Conservation (phyloP, 2,888 invertebrate genomes). For the Tenthredo scrophulariae region DNA sequence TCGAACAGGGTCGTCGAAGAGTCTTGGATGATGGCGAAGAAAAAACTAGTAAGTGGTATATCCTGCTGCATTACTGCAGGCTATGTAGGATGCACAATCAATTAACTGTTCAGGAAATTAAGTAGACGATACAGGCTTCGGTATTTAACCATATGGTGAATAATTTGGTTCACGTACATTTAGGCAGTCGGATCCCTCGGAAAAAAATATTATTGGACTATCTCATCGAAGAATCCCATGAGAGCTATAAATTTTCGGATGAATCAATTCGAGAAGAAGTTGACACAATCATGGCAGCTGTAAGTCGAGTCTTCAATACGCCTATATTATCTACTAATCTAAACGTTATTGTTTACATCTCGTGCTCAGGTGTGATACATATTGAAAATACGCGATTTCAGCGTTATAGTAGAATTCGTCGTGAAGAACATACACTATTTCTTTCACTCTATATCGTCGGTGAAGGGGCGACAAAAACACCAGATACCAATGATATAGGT, state of each 20-base stretch:
- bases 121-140: neutral
- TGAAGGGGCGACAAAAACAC: too few relatives aligned
- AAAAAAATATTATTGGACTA: slow-evolving; percentile 78
- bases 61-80: neutral
- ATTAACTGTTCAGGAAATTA: neutral
- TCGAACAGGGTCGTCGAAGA: neutral
- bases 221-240: slow-evolving; percentile 78
- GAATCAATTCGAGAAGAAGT: neutral
- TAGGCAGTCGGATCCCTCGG: neutral
- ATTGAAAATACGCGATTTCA: too few relatives aligned
- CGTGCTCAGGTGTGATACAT: too few relatives aligned
- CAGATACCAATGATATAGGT: too few relatives aligned
- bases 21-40: neutral
- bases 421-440: too few relatives aligned
- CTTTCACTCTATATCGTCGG: too few relatives aligned
- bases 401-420: too few relatives aligned
- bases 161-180: neutral
- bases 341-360: too few relatives aligned
- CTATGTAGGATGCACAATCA: neutral
- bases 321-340: neutral
- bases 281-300: neutral
- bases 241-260: slow-evolving; percentile 78
- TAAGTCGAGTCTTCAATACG: neutral
- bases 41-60: neutral
- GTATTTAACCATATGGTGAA: neutral